Conservation (phyloP, 1,140 invertebrate species). For the Cherax quadricarinatus region DNA sequence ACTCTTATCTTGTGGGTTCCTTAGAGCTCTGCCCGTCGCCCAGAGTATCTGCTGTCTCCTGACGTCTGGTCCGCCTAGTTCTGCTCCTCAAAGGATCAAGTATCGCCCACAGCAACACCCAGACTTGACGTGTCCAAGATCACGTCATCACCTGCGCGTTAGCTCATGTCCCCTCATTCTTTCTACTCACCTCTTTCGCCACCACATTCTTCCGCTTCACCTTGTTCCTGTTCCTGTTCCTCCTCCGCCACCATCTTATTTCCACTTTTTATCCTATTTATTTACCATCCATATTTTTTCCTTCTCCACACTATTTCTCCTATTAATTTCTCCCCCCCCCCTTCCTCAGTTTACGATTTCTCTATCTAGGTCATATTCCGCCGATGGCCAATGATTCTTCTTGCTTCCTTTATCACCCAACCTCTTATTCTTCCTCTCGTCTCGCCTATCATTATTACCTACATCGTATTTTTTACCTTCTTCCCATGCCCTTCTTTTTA, state of each 20-base stretch:
- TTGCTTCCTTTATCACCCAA: neutral
- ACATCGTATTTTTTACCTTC: no score
- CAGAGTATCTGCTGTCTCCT: no score
- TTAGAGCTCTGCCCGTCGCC: no score
- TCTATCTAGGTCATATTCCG: neutral
- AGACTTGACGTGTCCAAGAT: neutral
- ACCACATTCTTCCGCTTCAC: no score
- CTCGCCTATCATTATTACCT: neutral
- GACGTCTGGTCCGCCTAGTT: no score
- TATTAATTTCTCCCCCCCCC: neutral
- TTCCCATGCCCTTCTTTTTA: no score
- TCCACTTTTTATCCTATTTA: neutral
- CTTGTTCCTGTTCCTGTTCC: no score
- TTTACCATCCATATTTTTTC: neutral
- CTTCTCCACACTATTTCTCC: neutral
- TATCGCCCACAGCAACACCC: neutral
- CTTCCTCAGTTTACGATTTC: neutral
- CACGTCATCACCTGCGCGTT: neutral
- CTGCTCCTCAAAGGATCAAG: neutral
- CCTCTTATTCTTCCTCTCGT: neutral
- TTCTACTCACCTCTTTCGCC: no score
- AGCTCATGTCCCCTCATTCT: no score
- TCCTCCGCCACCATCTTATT: neutral
- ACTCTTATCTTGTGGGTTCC: no score
- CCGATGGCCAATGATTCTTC: neutral